Evolutionary conservation across 2,797 vertebrate genomes (phyloP), one percentile per base, ranked within the genome.

Genomic region (Acanthornis magna): DNA sequence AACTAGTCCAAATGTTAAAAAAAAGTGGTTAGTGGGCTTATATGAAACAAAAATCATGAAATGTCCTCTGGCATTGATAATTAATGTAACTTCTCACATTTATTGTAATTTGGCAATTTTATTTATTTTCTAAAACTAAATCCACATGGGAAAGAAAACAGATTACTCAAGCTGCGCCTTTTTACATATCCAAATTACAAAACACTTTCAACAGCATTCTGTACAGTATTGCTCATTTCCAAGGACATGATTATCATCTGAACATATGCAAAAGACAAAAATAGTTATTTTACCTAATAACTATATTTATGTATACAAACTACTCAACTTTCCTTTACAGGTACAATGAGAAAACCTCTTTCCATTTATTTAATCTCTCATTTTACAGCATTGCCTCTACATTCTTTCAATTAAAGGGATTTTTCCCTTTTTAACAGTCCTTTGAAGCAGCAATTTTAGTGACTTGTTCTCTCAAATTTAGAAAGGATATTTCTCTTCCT

Each of bases 141-240:
- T 54, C 38, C 36, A 70, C 15, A 65, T 22, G 26, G 47, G 48
- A 92, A 89, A 77, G 30, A 93, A 91, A 89, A 58, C 2, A 61
- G 23, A 43, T 84, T 87, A 77, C 18, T 87, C 54, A 91, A 80
- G 45, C 43, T 92, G 53, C 77, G 50, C 13, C 23, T 79, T 88
- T 96, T 89, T 85, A 57, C 54, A 65, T 85, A 85, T n/a, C 50
- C 60, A 77, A 91, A 85, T 70, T 78, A 89, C 34, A 72, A 74
- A 94, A 63, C 23, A 83, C 72, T 91, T 93, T 58, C 58, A 91
- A 89, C 55, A 72, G 43, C 47, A 82, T 55, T 72, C 43, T 47
- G 22, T 45, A 80, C 9, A 25, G n/a, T 74, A 71, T 26, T 67
- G 62, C 57, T 91, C 32, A 48, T 58, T 92, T 93, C 65, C 68